Base-by-base conservation (phyloP, 2,113 vertebrate genomes). In the Madoqua kirkii region DNA sequence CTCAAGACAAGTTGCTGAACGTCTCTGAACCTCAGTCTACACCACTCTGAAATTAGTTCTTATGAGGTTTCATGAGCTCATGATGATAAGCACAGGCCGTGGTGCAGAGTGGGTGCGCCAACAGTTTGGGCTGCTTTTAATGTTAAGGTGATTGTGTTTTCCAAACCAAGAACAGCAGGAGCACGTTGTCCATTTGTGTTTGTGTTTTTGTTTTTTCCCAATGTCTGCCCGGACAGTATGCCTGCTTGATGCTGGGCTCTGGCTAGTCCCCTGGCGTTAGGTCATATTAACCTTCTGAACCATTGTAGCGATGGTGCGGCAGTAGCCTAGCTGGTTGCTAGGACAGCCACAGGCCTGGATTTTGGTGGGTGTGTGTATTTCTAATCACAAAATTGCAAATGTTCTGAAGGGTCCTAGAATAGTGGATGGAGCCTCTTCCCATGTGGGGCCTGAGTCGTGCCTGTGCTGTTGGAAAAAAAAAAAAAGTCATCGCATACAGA, bases 381-480 rank as follows among this genome's bases (percentile, higher is more conserved):
- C 62, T 43, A 48, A 88, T 90, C 81, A 97, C 21, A 91, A 95
- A 93, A 95, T 88, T 79, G n/a, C 84, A 97, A 90, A 95, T 94
- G 64, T 27, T 93, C 91, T 83, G 67, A 97, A 97, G 96, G 83
- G 90, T 97, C 85, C 88, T 95, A 95, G 92, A 97, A 87, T n/a
- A 83, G 84, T 62, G 45, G 52, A 40, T 92, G 71, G 76, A 95
- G 29, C 59, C 57, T 96, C 81, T 97, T 94, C 82, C 90, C 82
- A 74, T 83, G 88, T 71, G 67, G 76, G 60, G 25, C 55, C 64
- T 17, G 33, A 91, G 71, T 89, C 16, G 5, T 43, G 74, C 74
- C 93, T 96, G 71, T 57, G 33, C 71, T 92, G 79, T 88, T 91
- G 76, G 87, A 12, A 81, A 95, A 31, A 81, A 96, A 81, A 97